Evolutionary conservation across 35 echinoderm and acorn worm species (phyloP), one percentile per base, ranked within the genome.

Genomic region (Anneissia japonica): DNA sequence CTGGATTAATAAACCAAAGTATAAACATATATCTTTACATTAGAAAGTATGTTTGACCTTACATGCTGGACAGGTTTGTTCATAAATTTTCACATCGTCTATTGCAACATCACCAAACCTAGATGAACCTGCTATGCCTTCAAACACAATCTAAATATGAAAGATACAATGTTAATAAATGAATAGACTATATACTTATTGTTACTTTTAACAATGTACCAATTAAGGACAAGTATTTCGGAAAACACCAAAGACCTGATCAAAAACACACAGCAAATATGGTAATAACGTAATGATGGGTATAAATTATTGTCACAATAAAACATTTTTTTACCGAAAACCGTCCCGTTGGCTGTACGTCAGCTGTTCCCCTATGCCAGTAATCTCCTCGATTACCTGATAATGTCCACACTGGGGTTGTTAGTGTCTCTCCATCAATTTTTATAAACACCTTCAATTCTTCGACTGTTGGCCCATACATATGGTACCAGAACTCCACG

Each of bases 401-500:
- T 41, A 34, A 72, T 19, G 10, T 88, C 82, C 81, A 88, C 14
- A 36, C 28, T 38, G 89, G 89, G 14, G 81, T 77, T 4, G 5
- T 17, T 4, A 84, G 82, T 39, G 64, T 86, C 34, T 46, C 34
- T 0, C 77, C 37, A 28, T 64, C 77, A 26, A 43, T 23, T 36
- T 89, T 79, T 33, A 97, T 35, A 74, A 93, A 97, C 29, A 97
- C 90, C 31, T 85, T 87, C 9, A 97, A 84, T 4, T 41, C 46
- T 46, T 97, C 91, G 4, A 97, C 88, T 72, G 87, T 87, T 9
- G 39, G 38, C 16, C 94, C 94, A 28, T 90, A 93, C 94, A 97
- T 97, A 56, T 97, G 94, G 35, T 88, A 97, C 94, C 94, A 97
- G 77, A 97, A 97, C 56, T 89, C 87, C 14, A 97, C 30, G 41